Evolutionary conservation across 2,888 invertebrate species (phyloP).

Genomic region (Drosophila melanosoma): DNA sequence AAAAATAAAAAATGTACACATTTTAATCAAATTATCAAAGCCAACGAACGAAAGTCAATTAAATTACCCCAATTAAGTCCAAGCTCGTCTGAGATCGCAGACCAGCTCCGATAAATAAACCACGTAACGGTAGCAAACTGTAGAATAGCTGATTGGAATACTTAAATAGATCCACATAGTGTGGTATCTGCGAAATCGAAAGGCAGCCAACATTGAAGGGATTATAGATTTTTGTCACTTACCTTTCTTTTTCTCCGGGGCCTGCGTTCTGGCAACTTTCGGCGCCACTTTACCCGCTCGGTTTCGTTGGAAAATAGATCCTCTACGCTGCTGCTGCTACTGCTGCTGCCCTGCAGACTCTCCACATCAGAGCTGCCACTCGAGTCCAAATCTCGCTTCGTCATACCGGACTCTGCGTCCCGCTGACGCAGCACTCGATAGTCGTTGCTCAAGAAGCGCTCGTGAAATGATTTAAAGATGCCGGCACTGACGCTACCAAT

Average conservation of each 20-base stretch:
- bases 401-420: constrained; percentile 68
- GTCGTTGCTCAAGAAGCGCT: constrained; percentile 57
- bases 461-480: constrained; percentile 71
- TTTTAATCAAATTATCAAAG: constrained; percentile 42
- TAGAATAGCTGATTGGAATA: constrained; percentile 57
- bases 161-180: constrained; percentile 23
- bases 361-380: constrained; percentile 50
- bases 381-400: constrained; percentile 22
- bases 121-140: constrained; percentile 43
- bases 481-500: constrained; percentile 65
- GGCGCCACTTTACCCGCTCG: constrained; percentile 56
- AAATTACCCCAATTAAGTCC: constrained; percentile 46
- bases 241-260: constrained; percentile 55
- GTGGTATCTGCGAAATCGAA: constrained; percentile 55
- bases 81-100: constrained; percentile 50
- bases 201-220: constrained; percentile 30
- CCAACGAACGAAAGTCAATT: constrained; percentile 46
- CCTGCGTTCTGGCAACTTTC: constrained; percentile 49
- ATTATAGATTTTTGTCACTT: constrained; percentile 18
- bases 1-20: constrained; percentile 37
- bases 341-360: constrained; percentile 44
- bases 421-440: constrained; percentile 71
- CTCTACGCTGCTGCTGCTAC: constrained; percentile 65
- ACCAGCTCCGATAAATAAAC: constrained; percentile 37
- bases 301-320: constrained; percentile 70